Evolutionary conservation across 2,113 vertebrate genomes (phyloP), one percentile per base, ranked within the genome.

Genomic region (Plecotus auritus): DNA sequence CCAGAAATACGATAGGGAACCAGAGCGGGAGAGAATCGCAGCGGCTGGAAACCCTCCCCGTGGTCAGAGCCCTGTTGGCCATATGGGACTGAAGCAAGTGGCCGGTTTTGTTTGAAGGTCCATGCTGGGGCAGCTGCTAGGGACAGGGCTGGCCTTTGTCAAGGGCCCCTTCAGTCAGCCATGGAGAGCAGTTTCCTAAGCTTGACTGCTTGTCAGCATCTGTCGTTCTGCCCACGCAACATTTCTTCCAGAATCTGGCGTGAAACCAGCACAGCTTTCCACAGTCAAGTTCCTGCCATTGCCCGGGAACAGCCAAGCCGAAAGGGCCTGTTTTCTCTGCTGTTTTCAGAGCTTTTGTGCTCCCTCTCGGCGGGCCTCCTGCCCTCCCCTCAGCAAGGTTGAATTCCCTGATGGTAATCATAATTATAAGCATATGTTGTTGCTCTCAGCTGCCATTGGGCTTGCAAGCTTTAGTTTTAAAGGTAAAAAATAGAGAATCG

Each of bases 391-490:
- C 94, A 81, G 97, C 98, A 94, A 98, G 96, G 96, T 74, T 98
- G 98, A 98, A 97, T 98, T 98, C 98, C 98, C 98, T 96, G 96
- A 97, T 97, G 98, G 98, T 97, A 96, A 98, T 98, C 97, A 92
- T 98, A 99, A 99, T 98, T 98, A 97, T 97, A 98, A 99, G 98
- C 98, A 98, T 96, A 98, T 98, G 98, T 96, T 96, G 94, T 97
- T 98, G 97, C 96, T 97, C 93, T 98, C 96, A 95, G 97, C 97
- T 98, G 98, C 98, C 96, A 98, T 95, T 94, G 96, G 96, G 97
- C 96, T 98, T 97, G 94, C 85, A 97, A 96, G 88, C 90, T 94
- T 96, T 94, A 93, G 88, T 96, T 97, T 95, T 93, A 85, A 87
- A 96, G 83, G 77, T 56, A 85, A 90, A 32, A 93, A 69, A 72